Evolutionary conservation across 2,888 invertebrate genomes (phyloP), one percentile per base, ranked within the genome.

Genomic region (Drosophila emarginata): DNA sequence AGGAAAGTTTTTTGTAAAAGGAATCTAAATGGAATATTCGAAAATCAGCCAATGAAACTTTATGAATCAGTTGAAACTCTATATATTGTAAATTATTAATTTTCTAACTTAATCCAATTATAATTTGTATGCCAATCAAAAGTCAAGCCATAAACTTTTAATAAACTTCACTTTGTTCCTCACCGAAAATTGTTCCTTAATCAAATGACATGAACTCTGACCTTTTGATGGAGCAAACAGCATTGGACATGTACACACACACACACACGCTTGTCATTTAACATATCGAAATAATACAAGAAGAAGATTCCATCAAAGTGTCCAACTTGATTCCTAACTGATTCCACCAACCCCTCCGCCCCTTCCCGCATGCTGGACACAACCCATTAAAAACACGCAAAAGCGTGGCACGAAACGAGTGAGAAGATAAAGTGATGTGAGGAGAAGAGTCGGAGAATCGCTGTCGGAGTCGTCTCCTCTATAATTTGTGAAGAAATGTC

Each of bases 401-500:
- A 45, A 45, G 45, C 45, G 45, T 45, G 18, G 45, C 45, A 45
- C 45, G 45, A 45, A 45, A 45, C 9, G 21, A 18, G 11, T 21
- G 11, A 21, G 21, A 21, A 45, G 45, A 45, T 1, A 45, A 39
- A 4, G 23, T 23, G 14, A 28, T 9, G 12, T 21, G 23, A 28
- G 59, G 15, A 32, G 36, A 18, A 52, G 21, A 3, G n/a, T n/a
- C n/a, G n/a, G n/a, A 37, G 71, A 52, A 37, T 51, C 40, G 40
- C 40, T 18, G 18, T 45, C 40, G 59, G 56, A 23, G 32, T 9
- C 9, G 59, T 66, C 54, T 45, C 59, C 59, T 60, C 59, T 65
- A 67, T 72, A 80, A 80, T 83, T 80, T 79, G 72, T 69, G 40
- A 81, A 72, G 76, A 64, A 72, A 72, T 79, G 61, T 67, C 63